Evolutionary conservation across 2,888 invertebrate genomes (phyloP), one percentile per base, ranked within the genome.

Genomic region (Zhuqinia jingwanae): DNA sequence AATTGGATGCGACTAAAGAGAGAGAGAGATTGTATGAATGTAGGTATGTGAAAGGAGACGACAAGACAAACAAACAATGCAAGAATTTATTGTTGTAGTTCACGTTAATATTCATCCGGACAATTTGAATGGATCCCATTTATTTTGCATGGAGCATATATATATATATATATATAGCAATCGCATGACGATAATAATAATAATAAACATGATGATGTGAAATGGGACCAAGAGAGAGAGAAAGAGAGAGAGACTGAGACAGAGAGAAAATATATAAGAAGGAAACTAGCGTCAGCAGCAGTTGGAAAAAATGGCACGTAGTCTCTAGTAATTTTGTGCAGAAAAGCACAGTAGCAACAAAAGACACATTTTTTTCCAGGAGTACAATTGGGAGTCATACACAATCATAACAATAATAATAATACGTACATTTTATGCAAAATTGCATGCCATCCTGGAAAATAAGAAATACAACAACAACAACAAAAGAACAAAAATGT

Each of bases 401-500:
- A 73, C 50, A 50, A 50, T 50, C 50, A 50, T 50, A 5, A 50
- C 6, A 5, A 22, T 58, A 27, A 73, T 73, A 73, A 73, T 73
- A 73, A 73, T 73, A 30, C 50, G 73, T 53, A 30, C 50, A 27
- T 73, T 73, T 73, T 73, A 73, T 73, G 73, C 73, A 73, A 73
- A 73, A 73, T 73, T 50, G 73, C 50, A 73, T 50, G 27, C 73
- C 73, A 73, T 73, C 73, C 73, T 22, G 47, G 2, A 70, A 70
- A n/a, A n/a, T n/a, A n/a, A 70, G 25, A 30, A 30, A 50, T 50
- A 8, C 13, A 25, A 1, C 20, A 70, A 17, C 36, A 17, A 45
- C 42, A 73, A 53, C 73, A 73, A 50, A 17, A 50, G 73, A 50
- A 20, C 25, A 27, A 73, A 50, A 53, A 73, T 27, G 53, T 27